phyloP scores from a whole-genome alignment of 1,140 invertebrate genomes.

The Orussus abietinus region DNA sequence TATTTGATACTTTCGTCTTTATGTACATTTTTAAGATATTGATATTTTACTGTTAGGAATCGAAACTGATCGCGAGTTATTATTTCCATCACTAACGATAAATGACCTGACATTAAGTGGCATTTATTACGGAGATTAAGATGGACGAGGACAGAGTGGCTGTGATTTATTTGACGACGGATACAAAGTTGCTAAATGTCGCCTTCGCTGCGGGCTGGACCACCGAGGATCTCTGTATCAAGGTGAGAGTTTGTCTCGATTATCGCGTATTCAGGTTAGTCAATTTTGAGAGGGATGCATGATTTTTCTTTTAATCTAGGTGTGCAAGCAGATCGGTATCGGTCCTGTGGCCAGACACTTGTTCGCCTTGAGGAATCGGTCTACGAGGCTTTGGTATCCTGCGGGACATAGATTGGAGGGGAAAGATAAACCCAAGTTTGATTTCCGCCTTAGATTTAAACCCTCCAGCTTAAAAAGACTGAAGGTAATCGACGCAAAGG shows the following conservation, averaged over 20 bases:
- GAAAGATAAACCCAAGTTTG: slow-evolving; percentile 58
- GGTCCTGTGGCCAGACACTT: slow-evolving; percentile 71
- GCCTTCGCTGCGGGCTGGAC: slow-evolving; percentile 39
- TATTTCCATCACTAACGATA: too few species aligned
- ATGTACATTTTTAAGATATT: too few species aligned
- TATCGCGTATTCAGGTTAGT: slow-evolving; percentile 1
- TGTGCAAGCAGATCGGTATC: slow-evolving; percentile 68
- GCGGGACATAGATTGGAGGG: slow-evolving; percentile 53
- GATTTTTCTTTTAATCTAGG: slow-evolving; percentile 27
- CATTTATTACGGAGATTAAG: too few species aligned
- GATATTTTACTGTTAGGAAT: too few species aligned
- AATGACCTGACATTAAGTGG: too few species aligned
- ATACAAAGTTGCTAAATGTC: slow-evolving; percentile 44
- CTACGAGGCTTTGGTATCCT: slow-evolving; percentile 62
- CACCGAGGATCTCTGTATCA: slow-evolving; percentile 69
- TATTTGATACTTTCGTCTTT: too few species aligned
- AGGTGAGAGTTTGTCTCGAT: slow-evolving; percentile 23
- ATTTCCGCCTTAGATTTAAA: slow-evolving; percentile 76
- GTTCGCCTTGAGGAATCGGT: slow-evolving; percentile 66
- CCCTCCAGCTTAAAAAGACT: slow-evolving; percentile 62
- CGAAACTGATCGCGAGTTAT: too few species aligned
- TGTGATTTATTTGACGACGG: slow-evolving; percentile 33
- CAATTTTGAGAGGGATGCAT: slow-evolving; percentile 7
- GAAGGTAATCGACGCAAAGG: slow-evolving; percentile 64
- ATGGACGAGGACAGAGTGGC: slow-evolving; percentile 40